phyloP scores from a whole-genome alignment of 2,797 vertebrate species.

The Monodelphis domestica region DNA sequence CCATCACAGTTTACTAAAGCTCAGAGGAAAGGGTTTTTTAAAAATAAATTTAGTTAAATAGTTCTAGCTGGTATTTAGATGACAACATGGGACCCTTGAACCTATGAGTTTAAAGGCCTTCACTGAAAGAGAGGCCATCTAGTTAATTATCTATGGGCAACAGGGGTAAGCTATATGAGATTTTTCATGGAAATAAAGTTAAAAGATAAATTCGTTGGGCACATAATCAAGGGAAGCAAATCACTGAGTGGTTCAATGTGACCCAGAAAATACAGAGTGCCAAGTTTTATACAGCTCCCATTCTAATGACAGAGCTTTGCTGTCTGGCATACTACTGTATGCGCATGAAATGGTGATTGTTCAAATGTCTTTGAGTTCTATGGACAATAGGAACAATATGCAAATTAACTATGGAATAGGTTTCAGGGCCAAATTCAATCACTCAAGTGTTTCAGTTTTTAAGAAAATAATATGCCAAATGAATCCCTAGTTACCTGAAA shows the following conservation, averaged over 20 bases:
- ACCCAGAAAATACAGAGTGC: conserved; percentile 27
- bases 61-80: conserved; percentile 54
- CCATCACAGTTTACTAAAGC: background rate
- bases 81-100: conserved; percentile 48
- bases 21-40: conserved; percentile 40
- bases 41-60: conserved; percentile 62
- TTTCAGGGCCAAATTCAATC: conserved; percentile 67
- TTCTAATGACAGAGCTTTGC: conserved; percentile 50
- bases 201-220: background rate
- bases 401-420: conserved; percentile 66
- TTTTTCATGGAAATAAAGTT: conserved; percentile 15
- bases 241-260: conserved; percentile 15
- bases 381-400: conserved; percentile 62
- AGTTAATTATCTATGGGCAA: conserved; percentile 19
- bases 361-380: conserved; percentile 50
- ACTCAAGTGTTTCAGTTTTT: conserved; percentile 38
- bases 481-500: conserved; percentile 63
- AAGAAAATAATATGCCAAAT: conserved; percentile 71
- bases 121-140: conserved; percentile 19
- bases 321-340: background rate
- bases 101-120: conserved; percentile 41
- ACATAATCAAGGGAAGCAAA: conserved; percentile 16
- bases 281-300: conserved; percentile 23
- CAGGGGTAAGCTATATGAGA: background rate
- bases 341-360: conserved; percentile 39